phyloP scores from a whole-genome alignment of 2,113 vertebrate species.

The Cephalopterus ornatus region DNA sequence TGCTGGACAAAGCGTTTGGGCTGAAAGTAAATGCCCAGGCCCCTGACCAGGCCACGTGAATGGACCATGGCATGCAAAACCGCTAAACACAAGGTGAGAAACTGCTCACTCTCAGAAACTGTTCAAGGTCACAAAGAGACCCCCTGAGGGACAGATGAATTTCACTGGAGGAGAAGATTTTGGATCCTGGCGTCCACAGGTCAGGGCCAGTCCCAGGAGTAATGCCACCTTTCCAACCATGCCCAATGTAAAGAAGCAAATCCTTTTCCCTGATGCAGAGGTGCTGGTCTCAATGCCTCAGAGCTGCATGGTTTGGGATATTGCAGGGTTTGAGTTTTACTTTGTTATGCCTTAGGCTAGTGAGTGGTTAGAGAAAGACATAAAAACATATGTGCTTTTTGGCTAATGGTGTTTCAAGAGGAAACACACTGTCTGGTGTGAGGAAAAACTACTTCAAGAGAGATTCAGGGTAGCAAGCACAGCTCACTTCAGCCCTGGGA shows the following conservation, averaged over 20 bases:
- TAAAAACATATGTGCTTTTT: not conserved
- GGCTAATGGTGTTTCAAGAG: not conserved
- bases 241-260: not conserved
- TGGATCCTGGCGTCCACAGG: not conserved
- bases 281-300: accelerated
- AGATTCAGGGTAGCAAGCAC: not conserved
- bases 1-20: not conserved
- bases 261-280: not conserved
- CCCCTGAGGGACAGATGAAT: not conserved
- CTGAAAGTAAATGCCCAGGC: not conserved
- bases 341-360: not conserved
- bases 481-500: not conserved
- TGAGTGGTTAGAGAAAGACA: not conserved
- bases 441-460: not conserved
- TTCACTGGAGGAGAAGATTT: accelerated
- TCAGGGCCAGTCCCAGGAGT: not conserved
- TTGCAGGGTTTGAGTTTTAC: not conserved
- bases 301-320: not conserved
- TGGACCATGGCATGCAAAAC: accelerated
- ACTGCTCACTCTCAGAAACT: not conserved
- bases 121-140: not conserved
- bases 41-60: too few species aligned
- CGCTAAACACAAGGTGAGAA: not conserved
- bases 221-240: not conserved
- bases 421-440: not conserved